phyloP scores from a whole-genome alignment of 2,113 vertebrate species.

The Corythaixoides concolor region DNA sequence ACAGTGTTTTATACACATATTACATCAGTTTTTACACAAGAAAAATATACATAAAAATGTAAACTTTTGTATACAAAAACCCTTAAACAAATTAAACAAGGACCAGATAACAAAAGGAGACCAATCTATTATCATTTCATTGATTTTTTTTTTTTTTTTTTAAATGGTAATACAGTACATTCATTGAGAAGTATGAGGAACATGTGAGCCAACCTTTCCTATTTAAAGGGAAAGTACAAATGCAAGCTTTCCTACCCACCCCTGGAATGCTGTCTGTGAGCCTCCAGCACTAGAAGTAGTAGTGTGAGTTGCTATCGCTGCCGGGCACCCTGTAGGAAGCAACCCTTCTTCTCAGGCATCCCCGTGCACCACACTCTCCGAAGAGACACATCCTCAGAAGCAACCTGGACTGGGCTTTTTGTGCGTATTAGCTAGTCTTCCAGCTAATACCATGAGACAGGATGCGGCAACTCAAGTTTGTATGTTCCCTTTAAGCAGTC shows the following conservation, averaged over 20 bases:
- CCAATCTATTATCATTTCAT: constrained; percentile 93
- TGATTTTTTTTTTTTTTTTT: constrained; percentile 86
- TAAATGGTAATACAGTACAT: constrained; percentile 99
- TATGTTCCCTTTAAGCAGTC: constrained; percentile 83
- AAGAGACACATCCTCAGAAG: background rate
- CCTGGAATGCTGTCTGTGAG: constrained; percentile 45
- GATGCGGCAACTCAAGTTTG: constrained; percentile 47
- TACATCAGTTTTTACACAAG: constrained; percentile 99
- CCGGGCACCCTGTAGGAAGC: background rate
- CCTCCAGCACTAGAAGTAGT: constrained; percentile 1
- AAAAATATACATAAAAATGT: constrained; percentile 99
- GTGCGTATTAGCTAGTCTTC: constrained; percentile 34
- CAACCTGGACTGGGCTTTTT: constrained; percentile 15
- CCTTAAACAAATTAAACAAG: constrained; percentile 99
- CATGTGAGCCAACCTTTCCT: constrained; percentile 84
- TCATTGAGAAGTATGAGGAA: constrained; percentile 92
- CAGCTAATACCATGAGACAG: constrained; percentile 29
- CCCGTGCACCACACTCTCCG: background rate
- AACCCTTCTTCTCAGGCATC: background rate
- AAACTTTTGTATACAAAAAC: constrained; percentile 99
- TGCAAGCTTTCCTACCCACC: constrained; percentile 30
- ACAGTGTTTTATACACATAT: constrained; percentile 99
- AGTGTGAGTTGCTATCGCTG: background rate
- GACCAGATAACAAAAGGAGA: constrained; percentile 99
- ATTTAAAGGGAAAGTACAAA: constrained; percentile 81